A percentile compares a stretch with the other conserved stretches of the same genome.
Evolutionary conservation across 1,140 invertebrate species (phyloP).

Genomic region (Pemphigus obesinymphae): DNA sequence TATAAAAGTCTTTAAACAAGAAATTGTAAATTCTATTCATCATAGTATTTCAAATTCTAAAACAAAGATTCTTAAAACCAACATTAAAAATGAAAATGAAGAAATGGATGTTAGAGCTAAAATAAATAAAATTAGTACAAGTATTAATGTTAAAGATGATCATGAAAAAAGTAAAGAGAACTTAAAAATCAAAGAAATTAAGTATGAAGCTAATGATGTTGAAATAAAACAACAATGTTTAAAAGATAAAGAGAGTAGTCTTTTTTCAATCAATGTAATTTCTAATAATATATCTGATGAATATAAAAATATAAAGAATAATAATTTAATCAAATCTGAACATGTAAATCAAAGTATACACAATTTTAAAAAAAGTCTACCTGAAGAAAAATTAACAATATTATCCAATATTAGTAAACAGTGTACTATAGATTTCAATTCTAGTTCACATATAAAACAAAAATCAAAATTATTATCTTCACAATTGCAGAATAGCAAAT

Average conservation of each 20-base stretch:
- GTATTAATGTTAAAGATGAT: neutral
- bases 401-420: neutral
- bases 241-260: conserved; percentile 60
- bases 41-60: neutral
- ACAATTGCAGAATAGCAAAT: no score
- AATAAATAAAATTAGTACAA: neutral
- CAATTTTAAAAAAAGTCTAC: conserved; percentile 16
- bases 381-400: neutral
- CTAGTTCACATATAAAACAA: neutral
- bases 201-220: conserved; percentile 49
- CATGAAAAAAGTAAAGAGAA: neutral
- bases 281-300: conserved; percentile 10
- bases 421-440: neutral
- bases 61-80: neutral
- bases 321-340: neutral
- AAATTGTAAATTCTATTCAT: neutral
- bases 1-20: neutral
- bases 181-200: conserved; percentile 16
- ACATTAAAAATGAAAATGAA: neutral
- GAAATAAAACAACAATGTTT: conserved; percentile 65
- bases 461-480: neutral
- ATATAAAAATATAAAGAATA: conserved; percentile 6
- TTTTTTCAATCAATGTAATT: conserved; percentile 55
- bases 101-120: neutral
- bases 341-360: neutral